A percentile compares a stretch with the other conserved stretches of the same genome.
Conservation (phyloP, 2,888 invertebrate genomes). For the Oithona nana region DNA sequence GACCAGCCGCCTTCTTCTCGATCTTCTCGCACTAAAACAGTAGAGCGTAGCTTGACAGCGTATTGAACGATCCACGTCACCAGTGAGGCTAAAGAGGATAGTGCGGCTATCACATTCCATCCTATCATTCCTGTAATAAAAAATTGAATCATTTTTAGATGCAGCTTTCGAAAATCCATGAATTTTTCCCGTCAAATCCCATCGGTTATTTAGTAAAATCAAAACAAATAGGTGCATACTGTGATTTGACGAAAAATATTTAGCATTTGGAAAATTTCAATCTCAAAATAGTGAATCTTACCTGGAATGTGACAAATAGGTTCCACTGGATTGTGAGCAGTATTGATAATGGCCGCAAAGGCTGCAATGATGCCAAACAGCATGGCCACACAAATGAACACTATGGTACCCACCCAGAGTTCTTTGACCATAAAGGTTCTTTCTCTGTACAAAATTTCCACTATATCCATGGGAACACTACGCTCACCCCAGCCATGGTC, state of each 20-base stretch:
- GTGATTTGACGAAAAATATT: too few species aligned
- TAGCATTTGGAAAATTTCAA: too few species aligned
- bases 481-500: constrained; percentile 65
- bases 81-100: constrained; percentile 41
- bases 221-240: constrained; percentile 12
- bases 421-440: constrained; percentile 44
- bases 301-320: constrained; percentile 40
- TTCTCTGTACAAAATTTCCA: constrained; percentile 43
- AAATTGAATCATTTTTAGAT: too few species aligned
- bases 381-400: constrained; percentile 45
- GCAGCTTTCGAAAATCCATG: too few species aligned
- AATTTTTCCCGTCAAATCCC: too few species aligned
- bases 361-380: constrained; percentile 48
- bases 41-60: constrained; percentile 54
- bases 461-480: constrained; percentile 42
- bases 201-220: background rate
- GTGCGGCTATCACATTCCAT: constrained; percentile 17
- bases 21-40: constrained; percentile 61
- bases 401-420: constrained; percentile 55
- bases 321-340: constrained; percentile 51
- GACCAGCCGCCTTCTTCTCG: constrained; percentile 53
- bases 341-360: constrained; percentile 56
- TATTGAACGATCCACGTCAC: constrained; percentile 68
- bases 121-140: constrained; percentile 47
- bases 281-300: background rate